Evolutionary conservation across 2,113 vertebrate species (phyloP).

Genomic region (Entomyzon cyanotis): DNA sequence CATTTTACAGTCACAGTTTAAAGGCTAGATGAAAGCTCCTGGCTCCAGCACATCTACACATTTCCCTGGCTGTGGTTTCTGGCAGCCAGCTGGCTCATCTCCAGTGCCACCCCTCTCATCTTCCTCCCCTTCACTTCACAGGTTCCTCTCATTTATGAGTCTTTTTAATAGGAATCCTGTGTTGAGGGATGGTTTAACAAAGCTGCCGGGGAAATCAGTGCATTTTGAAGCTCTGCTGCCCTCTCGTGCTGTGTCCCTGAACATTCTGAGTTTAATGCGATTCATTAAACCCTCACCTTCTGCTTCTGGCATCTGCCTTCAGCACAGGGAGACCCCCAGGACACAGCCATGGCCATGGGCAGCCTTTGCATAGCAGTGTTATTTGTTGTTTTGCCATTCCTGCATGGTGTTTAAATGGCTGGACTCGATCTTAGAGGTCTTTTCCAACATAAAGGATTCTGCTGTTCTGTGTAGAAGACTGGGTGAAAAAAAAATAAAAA

Average conservation of each 20-base stretch:
- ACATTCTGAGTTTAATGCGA: not conserved
- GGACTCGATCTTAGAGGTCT: not conserved
- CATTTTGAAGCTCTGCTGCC: constrained; percentile 53
- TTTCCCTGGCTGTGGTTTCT: not conserved
- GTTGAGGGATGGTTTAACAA: not conserved
- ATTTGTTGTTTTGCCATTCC: not conserved
- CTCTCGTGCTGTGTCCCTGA: constrained; percentile 39
- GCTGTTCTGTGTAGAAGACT: not conserved
- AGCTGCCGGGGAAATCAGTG: not conserved
- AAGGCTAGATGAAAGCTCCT: not conserved
- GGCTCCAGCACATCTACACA: not conserved
- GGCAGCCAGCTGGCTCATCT: not conserved
- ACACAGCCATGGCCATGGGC: not conserved
- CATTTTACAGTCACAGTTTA: not conserved
- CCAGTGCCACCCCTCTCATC: not conserved
- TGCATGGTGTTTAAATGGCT: not conserved
- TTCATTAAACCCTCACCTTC: not conserved
- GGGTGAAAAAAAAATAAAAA: not conserved
- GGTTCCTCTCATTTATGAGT: not conserved
- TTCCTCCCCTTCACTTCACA: not conserved
- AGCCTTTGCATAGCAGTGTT: not conserved
- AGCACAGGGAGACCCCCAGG: not conserved
- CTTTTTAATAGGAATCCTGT: not conserved
- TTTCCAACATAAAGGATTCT: not conserved
- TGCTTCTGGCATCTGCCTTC: not conserved